Base-by-base conservation (phyloP, 2,113 vertebrate genomes). In the Bothrops jararaca region DNA sequence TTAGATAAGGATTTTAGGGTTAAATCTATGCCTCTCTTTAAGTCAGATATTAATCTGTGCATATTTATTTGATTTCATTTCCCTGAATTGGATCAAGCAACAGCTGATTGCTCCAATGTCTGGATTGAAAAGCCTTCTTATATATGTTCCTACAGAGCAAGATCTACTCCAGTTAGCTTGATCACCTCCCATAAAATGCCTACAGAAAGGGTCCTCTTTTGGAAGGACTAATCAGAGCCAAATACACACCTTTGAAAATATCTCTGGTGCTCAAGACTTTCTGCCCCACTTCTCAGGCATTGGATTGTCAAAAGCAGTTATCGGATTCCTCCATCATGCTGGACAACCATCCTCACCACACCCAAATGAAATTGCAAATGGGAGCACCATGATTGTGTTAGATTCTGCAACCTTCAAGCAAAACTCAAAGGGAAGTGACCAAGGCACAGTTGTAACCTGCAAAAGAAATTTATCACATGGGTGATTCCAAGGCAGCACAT, bases 271-370 rank as follows among this genome's bases (percentile, higher is more conserved):
- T 58, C 26, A 45, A 85, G 15, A 15, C 45, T 57, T 56, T 56
- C 24, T 57, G 20, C 26, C 4, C 57, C 23, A 9, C n/a, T 42
- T 39, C 80, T 58, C 18, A 2, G 42, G 80, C 80, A n/a, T 9
- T 29, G 18, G 2, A 7, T 58, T 92, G 26, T 80, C 94, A 88
- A 92, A 94, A 92, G 87, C 87, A 93, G 12, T 26, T 95, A 39
- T 3, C 85, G 24, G 58, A 39, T 93, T 94, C 86, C 91, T 95
- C 86, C 80, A 64, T 45, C 80, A 64, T 13, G 52, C 90, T 91
- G 88, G 58, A 6, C 88, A 50, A 45, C 64, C 18, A 92, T 92
- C 88, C 45, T 90, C 45, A 24, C 94, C 85, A 60, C 45, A 94
- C 80, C 90, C 86, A 48, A 53, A n/a, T 85, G 34, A 45, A 50